Conservation (phyloP, 2,888 invertebrate species). For the Leucophenga maculata region DNA sequence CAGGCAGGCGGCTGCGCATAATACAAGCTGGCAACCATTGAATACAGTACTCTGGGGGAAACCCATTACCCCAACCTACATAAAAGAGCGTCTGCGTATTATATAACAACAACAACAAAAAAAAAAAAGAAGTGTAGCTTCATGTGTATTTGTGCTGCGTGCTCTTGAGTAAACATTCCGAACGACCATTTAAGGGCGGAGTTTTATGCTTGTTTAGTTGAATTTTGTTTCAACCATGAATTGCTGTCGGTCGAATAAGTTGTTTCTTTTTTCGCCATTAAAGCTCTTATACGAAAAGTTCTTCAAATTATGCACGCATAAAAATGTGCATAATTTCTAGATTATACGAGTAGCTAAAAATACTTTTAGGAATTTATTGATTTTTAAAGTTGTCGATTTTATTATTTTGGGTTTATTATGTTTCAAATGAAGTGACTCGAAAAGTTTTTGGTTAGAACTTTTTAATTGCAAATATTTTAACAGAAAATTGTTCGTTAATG, state of each 20-base stretch:
- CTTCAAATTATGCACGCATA: constrained; percentile 39
- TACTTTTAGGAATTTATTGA: constrained; percentile 38
- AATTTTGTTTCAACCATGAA: constrained; percentile 8
- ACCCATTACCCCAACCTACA: neutral
- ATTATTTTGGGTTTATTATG: neutral
- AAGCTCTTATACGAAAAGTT: constrained; percentile 56
- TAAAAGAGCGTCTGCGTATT: constrained; percentile 3
- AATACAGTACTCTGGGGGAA: too few species aligned
- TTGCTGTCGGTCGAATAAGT: neutral
- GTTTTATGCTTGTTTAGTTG: constrained; percentile 46
- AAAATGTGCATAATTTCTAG: constrained; percentile 25
- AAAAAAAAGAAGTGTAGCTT: too few species aligned
- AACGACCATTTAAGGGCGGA: constrained; percentile 56
- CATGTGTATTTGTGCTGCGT: constrained; percentile 9
- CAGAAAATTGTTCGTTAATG: too few species aligned
- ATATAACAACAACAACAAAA: too few species aligned
- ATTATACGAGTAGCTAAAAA: constrained; percentile 41
- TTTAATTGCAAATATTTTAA: too few species aligned
- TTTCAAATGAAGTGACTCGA: neutral
- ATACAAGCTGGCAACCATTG: neutral
- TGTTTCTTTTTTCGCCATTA: constrained; percentile 34
- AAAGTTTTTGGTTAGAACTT: neutral
- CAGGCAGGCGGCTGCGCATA: constrained; percentile 67
- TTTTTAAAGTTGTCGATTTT: constrained; percentile 19
- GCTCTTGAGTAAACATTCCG: constrained; percentile 1